A percentile compares a stretch with the other conserved stretches of the same genome.
Evolutionary conservation across 92 coral and sea anemone genomes (phyloP).

Genomic region (Porites evermanni): DNA sequence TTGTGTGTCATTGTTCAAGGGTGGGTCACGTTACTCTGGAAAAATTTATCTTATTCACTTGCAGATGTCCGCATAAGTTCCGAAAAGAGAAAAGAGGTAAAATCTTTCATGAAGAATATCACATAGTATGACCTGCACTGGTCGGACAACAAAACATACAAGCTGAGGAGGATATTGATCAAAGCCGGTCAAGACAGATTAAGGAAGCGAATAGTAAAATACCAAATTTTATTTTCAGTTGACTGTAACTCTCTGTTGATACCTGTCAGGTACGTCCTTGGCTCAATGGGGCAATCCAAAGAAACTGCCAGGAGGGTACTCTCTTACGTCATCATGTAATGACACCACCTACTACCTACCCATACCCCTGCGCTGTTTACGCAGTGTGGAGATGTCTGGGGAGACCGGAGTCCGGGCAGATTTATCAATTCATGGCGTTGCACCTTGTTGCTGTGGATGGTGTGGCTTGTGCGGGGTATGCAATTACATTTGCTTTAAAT

Average conservation of each 20-base stretch:
- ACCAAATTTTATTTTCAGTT: too few relatives aligned
- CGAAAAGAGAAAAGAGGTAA: too few relatives aligned
- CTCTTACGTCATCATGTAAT: constrained; percentile 50
- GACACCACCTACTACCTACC: constrained; percentile 86
- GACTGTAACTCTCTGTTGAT: not conserved
- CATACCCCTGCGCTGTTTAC: constrained; percentile 75
- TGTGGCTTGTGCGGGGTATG: constrained; percentile 78
- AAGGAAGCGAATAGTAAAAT: too few relatives aligned
- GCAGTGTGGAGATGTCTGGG: constrained; percentile 84
- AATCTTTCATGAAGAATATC: too few relatives aligned
- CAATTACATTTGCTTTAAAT: not conserved
- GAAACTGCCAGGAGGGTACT: constrained; percentile 86
- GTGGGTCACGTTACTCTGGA: too few relatives aligned
- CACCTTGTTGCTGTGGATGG: constrained; percentile 75
- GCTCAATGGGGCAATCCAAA: constrained; percentile 73
- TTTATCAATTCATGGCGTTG: constrained; percentile 48
- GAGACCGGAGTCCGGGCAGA: constrained; percentile 78
- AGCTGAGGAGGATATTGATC: too few relatives aligned
- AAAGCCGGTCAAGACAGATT: too few relatives aligned
- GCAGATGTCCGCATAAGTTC: too few relatives aligned
- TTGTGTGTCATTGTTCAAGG: too few relatives aligned
- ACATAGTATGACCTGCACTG: too few relatives aligned
- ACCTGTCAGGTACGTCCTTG: constrained; percentile 63
- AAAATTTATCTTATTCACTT: too few relatives aligned
- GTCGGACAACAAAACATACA: too few relatives aligned